Percentiles rank a stretch among this genome's conserved stretches.
Evolutionary conservation across 2,888 invertebrate genomes (phyloP).

Genomic region (Cepaea hortensis): DNA sequence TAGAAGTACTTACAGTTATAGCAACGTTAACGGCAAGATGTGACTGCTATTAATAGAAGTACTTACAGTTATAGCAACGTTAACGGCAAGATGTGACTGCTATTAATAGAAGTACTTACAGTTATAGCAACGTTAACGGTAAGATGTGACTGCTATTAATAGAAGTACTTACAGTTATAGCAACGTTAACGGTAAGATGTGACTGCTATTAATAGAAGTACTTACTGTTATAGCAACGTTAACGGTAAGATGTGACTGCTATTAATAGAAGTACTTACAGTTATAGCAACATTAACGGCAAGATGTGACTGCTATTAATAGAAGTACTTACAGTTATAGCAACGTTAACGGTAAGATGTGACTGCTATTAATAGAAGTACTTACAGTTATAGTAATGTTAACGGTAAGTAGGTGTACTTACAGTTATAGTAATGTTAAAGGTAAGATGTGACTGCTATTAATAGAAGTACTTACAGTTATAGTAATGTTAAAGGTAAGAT

Average conservation of each 20-base stretch:
- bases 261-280: too few species aligned
- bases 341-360: background rate
- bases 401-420: background rate
- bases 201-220: too few species aligned
- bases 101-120: background rate
- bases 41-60: too few species aligned
- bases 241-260: background rate
- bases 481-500: background rate
- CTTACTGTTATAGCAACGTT: too few species aligned
- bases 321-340: too few species aligned
- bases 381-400: background rate
- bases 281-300: too few species aligned
- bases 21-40: background rate
- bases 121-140: background rate
- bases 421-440: background rate
- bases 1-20: background rate
- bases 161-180: too few species aligned
- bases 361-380: background rate
- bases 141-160: too few species aligned
- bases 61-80: background rate
- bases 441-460: too few species aligned
- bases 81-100: background rate
- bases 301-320: too few species aligned
- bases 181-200: background rate
- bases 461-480: background rate